Base-by-base conservation (phyloP, 2,888 invertebrate genomes). In the Morpho deidamia region DNA sequence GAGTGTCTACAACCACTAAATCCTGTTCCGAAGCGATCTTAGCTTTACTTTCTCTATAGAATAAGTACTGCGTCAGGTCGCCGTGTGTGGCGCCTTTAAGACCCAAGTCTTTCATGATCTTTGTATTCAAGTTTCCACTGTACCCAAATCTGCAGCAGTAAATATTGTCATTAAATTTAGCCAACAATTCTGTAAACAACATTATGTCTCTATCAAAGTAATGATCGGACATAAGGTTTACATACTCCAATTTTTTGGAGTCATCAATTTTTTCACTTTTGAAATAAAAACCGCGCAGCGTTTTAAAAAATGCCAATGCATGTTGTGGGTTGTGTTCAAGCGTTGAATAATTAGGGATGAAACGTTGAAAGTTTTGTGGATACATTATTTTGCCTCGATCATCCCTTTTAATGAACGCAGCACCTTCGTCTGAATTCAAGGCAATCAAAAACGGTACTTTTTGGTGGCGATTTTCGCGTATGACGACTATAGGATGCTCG, bases 31-130 rank as follows among this genome's bases (percentile, higher is more conserved):
- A 63, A 11, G 71, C 68, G 46, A 69, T 67, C 0, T 68, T 62
- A 3, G 72, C 74, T 58, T 87, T 87, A 35, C 52, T 73, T 11
- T 74, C 65, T 14, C 73, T 83, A 58, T 81, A 86, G 56, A 88
- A 87, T 42, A 78, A 67, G 38, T 88, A 88, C 12, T 81, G 83
- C 0, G 84, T 67, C 33, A 83, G 67, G 56, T 89, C 89, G 0
- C 86, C 83, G 38, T 89, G 89, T 0, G 78, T 66, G 0, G 87
- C 77, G 0, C 89, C 88, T 47, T 72, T 65, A 0, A 83, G 10
- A 0, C 74, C 78, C 4, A 87, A 65, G 11, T 58, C 69, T 44
- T 70, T 73, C 81, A 86, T 81, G 0, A 69, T 61, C 9, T 78
- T 71, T 0, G 81, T 82, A 55, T 81, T 78, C 70, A 88, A 62